These are phyloP conservation scores for Syngnathus rostellatus DNA, from an alignment of 2,797 vertebrate species.

Conservation along the genomic window DNA sequence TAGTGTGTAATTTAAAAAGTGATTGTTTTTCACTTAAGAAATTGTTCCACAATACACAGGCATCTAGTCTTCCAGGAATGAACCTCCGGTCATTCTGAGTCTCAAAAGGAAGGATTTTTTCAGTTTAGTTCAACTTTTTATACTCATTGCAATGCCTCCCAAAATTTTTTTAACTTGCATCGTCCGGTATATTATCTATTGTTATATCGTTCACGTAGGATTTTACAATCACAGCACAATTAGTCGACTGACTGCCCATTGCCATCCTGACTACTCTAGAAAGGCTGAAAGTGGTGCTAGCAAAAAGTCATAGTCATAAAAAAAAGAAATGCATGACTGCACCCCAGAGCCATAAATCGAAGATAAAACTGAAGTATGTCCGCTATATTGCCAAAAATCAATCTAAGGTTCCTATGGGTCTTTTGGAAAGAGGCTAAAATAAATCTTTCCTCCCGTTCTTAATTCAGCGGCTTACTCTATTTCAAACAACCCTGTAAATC, in stretches of 20 bases:
- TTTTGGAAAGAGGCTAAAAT: conserved; percentile 17
- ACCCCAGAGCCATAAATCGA: background rate
- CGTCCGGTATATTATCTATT: background rate
- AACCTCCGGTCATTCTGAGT: no score
- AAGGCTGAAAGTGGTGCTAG: background rate
- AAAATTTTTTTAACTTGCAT: background rate
- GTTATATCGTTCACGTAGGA: background rate
- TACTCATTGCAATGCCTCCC: background rate
- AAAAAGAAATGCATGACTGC: background rate
- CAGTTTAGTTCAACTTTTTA: background rate
- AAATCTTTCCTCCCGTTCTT: conserved; percentile 28
- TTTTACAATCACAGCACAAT: background rate
- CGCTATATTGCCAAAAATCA: conserved; percentile 22
- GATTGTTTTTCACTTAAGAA: no score
- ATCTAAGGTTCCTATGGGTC: conserved; percentile 29
- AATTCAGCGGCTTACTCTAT: conserved; percentile 29
- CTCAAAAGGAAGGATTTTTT: no score
- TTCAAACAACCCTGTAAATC: conserved; percentile 39
- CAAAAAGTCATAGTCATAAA: background rate
- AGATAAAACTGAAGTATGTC: background rate
- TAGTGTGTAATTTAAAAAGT: no score
- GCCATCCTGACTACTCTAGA: background rate
- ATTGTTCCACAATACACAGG: no score
- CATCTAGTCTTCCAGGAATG: no score
- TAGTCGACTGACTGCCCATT: background rate